Evolutionary conservation across 2,888 invertebrate species (phyloP).

Genomic region (Calameuta idolon): DNA sequence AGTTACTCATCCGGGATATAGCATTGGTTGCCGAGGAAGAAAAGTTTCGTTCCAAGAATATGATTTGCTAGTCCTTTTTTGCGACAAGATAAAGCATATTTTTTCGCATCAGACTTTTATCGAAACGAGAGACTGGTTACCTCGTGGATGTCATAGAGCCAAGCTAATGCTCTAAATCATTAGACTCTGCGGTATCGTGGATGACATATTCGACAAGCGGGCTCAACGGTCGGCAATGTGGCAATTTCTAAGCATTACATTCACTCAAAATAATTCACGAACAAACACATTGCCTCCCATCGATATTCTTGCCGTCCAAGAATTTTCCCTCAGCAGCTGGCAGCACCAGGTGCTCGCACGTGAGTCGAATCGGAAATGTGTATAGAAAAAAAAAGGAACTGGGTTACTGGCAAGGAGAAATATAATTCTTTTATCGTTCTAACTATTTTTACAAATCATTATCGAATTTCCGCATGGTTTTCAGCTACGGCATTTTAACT

Average conservation of each 20-base stretch:
- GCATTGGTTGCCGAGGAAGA: neutral
- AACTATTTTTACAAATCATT: constrained; percentile 5
- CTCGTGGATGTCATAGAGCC: neutral
- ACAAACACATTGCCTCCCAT: constrained; percentile 24
- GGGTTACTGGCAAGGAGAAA: constrained; percentile 1
- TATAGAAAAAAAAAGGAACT: constrained; percentile 13
- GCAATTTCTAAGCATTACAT: constrained; percentile 24
- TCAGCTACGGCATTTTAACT: neutral
- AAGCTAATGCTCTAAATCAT: neutral
- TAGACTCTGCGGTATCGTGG: neutral
- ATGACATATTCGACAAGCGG: neutral
- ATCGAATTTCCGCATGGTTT: neutral
- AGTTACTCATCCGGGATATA: neutral
- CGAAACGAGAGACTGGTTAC: neutral
- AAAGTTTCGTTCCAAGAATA: neutral
- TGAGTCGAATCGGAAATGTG: constrained; percentile 15
- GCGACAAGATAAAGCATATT: neutral
- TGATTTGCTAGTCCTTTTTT: neutral
- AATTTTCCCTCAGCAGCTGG: constrained; percentile 17
- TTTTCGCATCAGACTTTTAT: neutral
- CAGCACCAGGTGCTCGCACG: constrained; percentile 23
- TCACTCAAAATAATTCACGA: constrained; percentile 22
- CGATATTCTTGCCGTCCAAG: constrained; percentile 23
- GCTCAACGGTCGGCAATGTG: constrained; percentile 5
- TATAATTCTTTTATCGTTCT: constrained; percentile 3